phyloP scores from a whole-genome alignment of 2,797 vertebrate species.

The Limosa lapponica region DNA sequence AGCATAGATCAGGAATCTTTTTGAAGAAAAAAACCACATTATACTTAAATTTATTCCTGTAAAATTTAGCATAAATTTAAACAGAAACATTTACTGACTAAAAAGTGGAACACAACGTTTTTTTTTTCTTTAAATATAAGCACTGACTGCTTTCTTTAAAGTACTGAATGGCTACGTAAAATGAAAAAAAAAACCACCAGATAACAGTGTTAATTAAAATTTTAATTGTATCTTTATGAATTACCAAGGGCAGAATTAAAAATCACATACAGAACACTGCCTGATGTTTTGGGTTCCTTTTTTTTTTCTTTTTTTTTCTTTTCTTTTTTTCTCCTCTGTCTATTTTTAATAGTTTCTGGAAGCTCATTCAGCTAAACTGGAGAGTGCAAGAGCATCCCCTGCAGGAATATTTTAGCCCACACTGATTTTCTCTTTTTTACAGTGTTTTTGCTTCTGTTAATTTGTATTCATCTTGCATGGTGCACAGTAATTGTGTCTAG shows the following conservation, averaged over 20 bases:
- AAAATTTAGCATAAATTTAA: neutral
- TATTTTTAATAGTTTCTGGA: neutral
- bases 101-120: neutral
- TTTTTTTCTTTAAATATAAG: neutral
- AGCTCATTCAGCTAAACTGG: neutral
- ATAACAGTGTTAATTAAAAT: slow-evolving; percentile 50
- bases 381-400: slow-evolving; percentile 69
- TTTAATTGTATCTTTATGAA: slow-evolving; percentile 54
- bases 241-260: slow-evolving; percentile 14
- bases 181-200: neutral
- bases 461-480: slow-evolving; percentile 62
- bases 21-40: neutral
- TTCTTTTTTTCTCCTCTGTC: fast-evolving
- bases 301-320: fast-evolving
- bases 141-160: slow-evolving; percentile 8
- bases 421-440: neutral
- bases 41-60: neutral
- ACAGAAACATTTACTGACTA: neutral
- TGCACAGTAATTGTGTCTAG: slow-evolving; percentile 60
- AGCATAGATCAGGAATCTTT: neutral
- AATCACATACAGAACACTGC: neutral
- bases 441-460: slow-evolving; percentile 25
- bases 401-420: slow-evolving; percentile 1
- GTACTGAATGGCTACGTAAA: neutral
- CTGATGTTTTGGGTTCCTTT: neutral